Percentiles rank a stretch among this genome's conserved stretches.
Conservation (phyloP, 2,888 invertebrate genomes). For the Leptura quadrifasciata region DNA sequence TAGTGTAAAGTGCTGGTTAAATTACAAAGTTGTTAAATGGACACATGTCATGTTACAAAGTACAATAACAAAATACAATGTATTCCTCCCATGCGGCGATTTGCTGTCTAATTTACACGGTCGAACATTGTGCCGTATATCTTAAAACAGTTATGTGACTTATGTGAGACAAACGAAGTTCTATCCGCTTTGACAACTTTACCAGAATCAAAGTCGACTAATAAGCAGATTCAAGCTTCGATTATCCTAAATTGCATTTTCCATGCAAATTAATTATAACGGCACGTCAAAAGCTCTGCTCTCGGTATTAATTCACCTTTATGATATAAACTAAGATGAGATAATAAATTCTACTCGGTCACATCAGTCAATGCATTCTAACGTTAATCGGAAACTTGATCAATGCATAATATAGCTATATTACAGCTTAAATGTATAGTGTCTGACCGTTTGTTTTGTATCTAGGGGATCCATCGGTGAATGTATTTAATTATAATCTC, state of each 20-base stretch:
- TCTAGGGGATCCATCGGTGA: background rate
- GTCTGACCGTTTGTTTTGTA: background rate
- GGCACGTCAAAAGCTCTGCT: slow-evolving; percentile 42
- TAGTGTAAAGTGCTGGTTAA: no score
- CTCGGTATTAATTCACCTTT: slow-evolving; percentile 47
- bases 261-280: slow-evolving; percentile 44
- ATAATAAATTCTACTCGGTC: slow-evolving; percentile 21
- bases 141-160: background rate
- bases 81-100: no score
- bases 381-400: background rate
- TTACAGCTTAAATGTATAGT: background rate
- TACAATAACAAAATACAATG: no score
- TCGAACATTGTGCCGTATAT: no score
- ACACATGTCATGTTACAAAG: no score
- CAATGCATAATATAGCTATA: slow-evolving; percentile 2
- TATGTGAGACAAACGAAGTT: background rate
- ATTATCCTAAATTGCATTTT: slow-evolving; percentile 32
- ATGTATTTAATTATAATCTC: background rate
- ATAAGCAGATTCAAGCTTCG: slow-evolving; percentile 47
- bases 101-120: no score
- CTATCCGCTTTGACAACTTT: slow-evolving; percentile 45
- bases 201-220: slow-evolving; percentile 45
- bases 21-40: no score
- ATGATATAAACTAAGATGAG: slow-evolving; percentile 26
- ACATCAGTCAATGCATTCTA: slow-evolving; percentile 3